Evolutionary conservation across 2,888 invertebrate genomes (phyloP), one percentile per base, ranked within the genome.

Genomic region (Tryphoninae sp.): DNA sequence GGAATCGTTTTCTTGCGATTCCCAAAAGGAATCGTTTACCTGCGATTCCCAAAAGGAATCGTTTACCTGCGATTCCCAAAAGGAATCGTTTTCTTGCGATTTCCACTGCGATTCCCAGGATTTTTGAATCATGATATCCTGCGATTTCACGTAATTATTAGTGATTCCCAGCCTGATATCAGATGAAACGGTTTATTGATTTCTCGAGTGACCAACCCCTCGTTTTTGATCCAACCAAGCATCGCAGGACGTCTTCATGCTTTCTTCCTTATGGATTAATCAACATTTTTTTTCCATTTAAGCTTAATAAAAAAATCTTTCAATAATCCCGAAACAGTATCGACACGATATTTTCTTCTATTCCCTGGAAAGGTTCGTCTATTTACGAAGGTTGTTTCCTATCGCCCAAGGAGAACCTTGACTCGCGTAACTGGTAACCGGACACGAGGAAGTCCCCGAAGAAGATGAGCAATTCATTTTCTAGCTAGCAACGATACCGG

Each of bases 391-490:
- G 2, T 45, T 49, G 4, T 19, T 62, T 61, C 26, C 13, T 1
- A 11, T 42, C 22, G 45, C 62, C 58, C n/a, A 19, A 26, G 33
- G 61, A 40, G 13, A n/a, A 51, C 16, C 16, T 61, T 9, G 33
- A 8, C 11, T 33, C 42, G 16, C n/a, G 8, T 3, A 3, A n/a
- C 58, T 2, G 13, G 69, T 65, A 69, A 78, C 73, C 58, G 78
- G 78, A 78, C 69, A 71, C 64, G 58, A 69, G 78, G 69, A 81
- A 81, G 74, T 73, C 13, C 33, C 19, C 64, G 68, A 78, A 71
- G 74, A 40, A 78, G 71, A 78, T 71, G 71, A 75, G 78, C 71
- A 71, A 78, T 78, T 78, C 71, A 71, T 81, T 75, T 64, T 71
- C 62, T 55, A n/a, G 49, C 45, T 45, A n/a, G 69, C 61, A 72